These are phyloP conservation scores for Lasioglossum leucozonium DNA, from an alignment of 2,888 invertebrate genomes.

Conservation along the genomic window DNA sequence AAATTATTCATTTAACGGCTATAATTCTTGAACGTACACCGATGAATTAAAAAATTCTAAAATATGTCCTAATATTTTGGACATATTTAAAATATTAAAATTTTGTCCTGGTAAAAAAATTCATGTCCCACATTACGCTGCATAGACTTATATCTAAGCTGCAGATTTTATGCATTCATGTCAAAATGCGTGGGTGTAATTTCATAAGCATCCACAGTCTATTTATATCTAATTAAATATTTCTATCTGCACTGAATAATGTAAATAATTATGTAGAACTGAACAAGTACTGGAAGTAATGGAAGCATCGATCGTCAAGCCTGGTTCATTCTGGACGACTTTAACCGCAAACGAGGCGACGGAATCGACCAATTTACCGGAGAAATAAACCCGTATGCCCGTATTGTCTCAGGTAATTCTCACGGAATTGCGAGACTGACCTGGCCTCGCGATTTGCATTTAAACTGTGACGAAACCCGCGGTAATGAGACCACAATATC, in stretches of 20 bases:
- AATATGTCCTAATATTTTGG: not conserved
- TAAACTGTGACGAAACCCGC: conserved; percentile 66
- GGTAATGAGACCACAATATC: conserved; percentile 62
- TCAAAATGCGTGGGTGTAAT: too few species aligned
- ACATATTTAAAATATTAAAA: too few species aligned
- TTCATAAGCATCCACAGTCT: too few species aligned
- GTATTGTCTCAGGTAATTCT: conserved; percentile 64
- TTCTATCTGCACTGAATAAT: not conserved
- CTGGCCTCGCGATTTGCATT: conserved; percentile 60
- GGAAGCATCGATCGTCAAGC: conserved; percentile 32
- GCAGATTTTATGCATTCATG: too few species aligned
- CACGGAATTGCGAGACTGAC: conserved; percentile 64
- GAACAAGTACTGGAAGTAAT: too few species aligned
- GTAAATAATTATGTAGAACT: too few species aligned
- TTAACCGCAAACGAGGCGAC: conserved; percentile 34
- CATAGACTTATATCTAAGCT: too few species aligned
- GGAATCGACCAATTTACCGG: conserved; percentile 41
- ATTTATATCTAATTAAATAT: not conserved
- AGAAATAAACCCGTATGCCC: conserved; percentile 29
- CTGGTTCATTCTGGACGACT: not conserved
- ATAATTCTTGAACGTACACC: not conserved
- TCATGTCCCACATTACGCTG: too few species aligned
- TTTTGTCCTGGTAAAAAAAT: too few species aligned
- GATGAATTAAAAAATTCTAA: not conserved
- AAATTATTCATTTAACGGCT: not conserved